phyloP scores from a whole-genome alignment of 64 coral and sea anemone species.

The Actinia tenebrosa region DNA sequence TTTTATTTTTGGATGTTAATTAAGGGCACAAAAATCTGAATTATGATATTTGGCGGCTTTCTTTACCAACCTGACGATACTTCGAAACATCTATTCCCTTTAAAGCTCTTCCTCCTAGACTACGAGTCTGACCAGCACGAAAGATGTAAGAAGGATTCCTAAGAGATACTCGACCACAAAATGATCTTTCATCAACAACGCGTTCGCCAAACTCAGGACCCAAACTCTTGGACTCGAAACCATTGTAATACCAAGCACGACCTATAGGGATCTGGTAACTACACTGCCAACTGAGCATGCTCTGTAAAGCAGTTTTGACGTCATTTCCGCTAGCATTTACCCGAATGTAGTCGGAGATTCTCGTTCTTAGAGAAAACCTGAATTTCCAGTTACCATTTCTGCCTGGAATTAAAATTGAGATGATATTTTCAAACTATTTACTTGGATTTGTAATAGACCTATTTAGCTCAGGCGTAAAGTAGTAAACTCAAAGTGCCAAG shows the following conservation, averaged over 20 bases:
- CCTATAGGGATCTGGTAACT: conserved; percentile 29
- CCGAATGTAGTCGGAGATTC: conserved; percentile 43
- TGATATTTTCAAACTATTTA: background rate
- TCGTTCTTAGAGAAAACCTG: conserved; percentile 30
- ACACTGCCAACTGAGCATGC: conserved; percentile 58
- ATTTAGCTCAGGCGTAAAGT: too few species aligned
- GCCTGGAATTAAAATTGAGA: conserved; percentile 18
- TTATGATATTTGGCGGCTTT: too few species aligned
- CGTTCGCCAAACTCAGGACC: conserved; percentile 39
- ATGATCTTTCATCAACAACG: conserved; percentile 25
- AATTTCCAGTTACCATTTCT: conserved; percentile 46
- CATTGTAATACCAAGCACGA: conserved; percentile 63
- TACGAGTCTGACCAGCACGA: conserved; percentile 26
- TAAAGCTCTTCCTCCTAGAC: conserved; percentile 31
- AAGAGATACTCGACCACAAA: conserved; percentile 45
- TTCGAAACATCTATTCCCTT: conserved; percentile 39
- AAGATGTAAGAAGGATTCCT: conserved; percentile 54
- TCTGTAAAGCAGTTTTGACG: conserved; percentile 26
- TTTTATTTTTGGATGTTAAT: too few species aligned
- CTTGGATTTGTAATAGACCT: background rate
- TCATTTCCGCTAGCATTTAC: conserved; percentile 17
- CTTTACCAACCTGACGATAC: conserved; percentile 46
- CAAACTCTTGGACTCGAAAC: conserved; percentile 23
- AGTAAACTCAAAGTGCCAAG: too few species aligned
- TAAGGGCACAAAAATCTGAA: too few species aligned